Conservation (phyloP, 30 jellyfish, hydroid and myxozoan genomes). For the Mastigias papua region DNA sequence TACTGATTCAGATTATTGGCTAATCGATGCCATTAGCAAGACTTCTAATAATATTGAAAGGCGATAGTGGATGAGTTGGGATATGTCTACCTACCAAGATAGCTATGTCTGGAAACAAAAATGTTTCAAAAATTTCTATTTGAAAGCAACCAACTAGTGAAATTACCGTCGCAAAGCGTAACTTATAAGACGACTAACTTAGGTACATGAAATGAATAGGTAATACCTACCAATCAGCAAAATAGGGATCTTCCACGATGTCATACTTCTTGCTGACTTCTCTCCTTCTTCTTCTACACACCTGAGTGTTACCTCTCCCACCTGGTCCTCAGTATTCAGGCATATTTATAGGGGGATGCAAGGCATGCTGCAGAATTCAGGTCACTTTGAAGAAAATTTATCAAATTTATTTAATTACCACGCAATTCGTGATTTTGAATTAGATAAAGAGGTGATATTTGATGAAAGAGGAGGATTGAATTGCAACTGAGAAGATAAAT, state of each 20-base stretch:
- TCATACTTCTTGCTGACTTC: neutral
- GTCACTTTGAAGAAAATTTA: neutral
- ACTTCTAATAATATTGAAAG: too few relatives aligned
- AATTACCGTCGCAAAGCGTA: too few relatives aligned
- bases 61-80: too few relatives aligned
- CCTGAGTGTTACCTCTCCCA: neutral
- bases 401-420: neutral
- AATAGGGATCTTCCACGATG: neutral
- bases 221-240: neutral
- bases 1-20: too few relatives aligned
- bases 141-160: too few relatives aligned
- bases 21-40: too few relatives aligned
- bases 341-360: neutral
- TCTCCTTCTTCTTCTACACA: neutral
- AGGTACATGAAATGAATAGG: too few relatives aligned
- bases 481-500: neutral
- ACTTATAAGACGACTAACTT: too few relatives aligned
- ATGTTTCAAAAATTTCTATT: too few relatives aligned
- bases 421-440: constrained; percentile 4
- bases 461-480: constrained; percentile 2
- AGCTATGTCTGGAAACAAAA: too few relatives aligned
- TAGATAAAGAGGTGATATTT: constrained; percentile 11
- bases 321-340: neutral
- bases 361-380: neutral
- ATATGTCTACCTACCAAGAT: too few relatives aligned